Conservation (phyloP, 2,797 vertebrate species). For the Eulemur albifrons region DNA sequence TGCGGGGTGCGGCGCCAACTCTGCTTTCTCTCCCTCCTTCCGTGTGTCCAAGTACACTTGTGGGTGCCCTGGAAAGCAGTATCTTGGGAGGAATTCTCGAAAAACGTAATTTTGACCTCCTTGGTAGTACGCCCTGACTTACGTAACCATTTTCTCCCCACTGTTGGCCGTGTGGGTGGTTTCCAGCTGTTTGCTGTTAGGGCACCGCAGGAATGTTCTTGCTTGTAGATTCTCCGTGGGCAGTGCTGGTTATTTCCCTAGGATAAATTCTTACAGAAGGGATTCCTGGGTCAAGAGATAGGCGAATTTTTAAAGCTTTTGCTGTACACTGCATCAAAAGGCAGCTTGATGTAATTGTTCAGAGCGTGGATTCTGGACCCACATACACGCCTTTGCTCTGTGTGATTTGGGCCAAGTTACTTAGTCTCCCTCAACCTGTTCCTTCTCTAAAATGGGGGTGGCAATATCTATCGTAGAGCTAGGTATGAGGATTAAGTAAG, state of each 20-base stretch:
- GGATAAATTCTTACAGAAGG: neutral
- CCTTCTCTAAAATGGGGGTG: neutral
- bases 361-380: neutral
- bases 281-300: neutral
- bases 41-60: accelerated
- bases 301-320: neutral
- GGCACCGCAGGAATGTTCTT: neutral
- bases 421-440: neutral
- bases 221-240: neutral
- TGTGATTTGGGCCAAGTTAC: neutral
- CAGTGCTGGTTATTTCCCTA: neutral
- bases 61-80: accelerated
- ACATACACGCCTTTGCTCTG: neutral
- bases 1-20: accelerated
- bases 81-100: neutral
- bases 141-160: accelerated
- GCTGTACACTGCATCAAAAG: neutral
- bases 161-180: accelerated
- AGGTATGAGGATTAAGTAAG: neutral
- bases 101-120: accelerated
- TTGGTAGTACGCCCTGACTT: accelerated
- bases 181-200: accelerated
- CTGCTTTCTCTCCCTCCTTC: accelerated
- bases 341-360: too few species aligned
- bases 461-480: too few species aligned